Base-by-base conservation (phyloP, 2,797 vertebrate species). In the Menidia menidia region DNA sequence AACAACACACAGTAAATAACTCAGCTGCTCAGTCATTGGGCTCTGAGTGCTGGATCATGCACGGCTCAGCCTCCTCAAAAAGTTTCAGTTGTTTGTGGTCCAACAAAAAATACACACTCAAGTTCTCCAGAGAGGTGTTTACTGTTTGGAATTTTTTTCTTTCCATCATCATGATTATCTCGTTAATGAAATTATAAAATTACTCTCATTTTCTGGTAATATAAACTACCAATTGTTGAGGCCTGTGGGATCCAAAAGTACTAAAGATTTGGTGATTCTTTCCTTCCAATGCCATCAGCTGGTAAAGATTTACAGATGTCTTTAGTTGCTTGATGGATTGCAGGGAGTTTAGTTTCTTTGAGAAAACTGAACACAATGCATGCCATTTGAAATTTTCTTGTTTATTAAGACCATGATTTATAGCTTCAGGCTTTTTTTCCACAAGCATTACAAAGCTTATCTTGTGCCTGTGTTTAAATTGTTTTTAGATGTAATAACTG, bases 1-100 rank as follows among this genome's bases (percentile, higher is more conserved):
- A 82, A 70, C 83, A 89, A 64, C 61, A 63, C 30, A 16, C 69
- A 74, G 77, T 86, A 86, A 90, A 87, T 81, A 86, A 83, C 73
- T 81, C 7, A 57, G 64, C 56, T 63, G 47, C 65, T 75, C 39
- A 70, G 70, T 85, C 82, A 82, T 86, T 76, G 48, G 72, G 43
- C 66, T 77, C 72, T 74, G 64, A 44, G 41, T 44, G 39, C 66
- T 66, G 64, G 32, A 53, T 51, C 51, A 16, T 63, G 64, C 16
- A n/a, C 57, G 25, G 35, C 25, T 67, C n/a, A 79, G 57, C 43
- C 39, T 30, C 16, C 39, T 50, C 41, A 11, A 19, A 63, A 74
- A 55, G 13, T n/a, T 55, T 73, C 75, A 57, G 18, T 60, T 79
- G 52, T 64, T 82, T 78, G 25, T 51, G 30, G 39, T 60, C 33